A percentile compares a stretch with the other conserved stretches of the same genome.
Conservation (phyloP, 2,888 invertebrate species). For the Brenthis ino region DNA sequence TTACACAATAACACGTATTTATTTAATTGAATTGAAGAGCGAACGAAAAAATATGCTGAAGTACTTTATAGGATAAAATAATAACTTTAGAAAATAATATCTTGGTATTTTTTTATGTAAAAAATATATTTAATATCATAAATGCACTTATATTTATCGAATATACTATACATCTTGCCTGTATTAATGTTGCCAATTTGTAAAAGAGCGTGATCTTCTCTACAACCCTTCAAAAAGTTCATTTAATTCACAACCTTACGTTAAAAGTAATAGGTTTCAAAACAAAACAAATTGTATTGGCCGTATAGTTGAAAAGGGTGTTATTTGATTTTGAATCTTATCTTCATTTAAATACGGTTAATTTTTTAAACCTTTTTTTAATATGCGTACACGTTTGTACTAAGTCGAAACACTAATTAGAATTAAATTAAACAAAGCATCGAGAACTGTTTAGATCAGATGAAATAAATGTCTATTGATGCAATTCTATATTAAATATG, state of each 20-base stretch:
- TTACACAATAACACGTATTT: constrained; percentile 64
- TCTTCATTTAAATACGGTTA: background rate
- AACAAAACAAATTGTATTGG: constrained; percentile 23
- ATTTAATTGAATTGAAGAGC: no score
- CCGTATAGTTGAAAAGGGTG: constrained; percentile 1
- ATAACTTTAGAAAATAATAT: background rate
- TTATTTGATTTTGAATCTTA: constrained; percentile 1
- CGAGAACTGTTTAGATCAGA: constrained; percentile 25
- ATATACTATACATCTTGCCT: constrained; percentile 49
- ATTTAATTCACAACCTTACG: constrained; percentile 34
- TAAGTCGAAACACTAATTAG: constrained; percentile 65
- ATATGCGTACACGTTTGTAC: constrained; percentile 45
- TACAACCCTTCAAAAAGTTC: constrained; percentile 34
- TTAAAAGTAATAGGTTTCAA: constrained; percentile 28
- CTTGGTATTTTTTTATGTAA: no score
- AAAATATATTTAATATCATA: no score
- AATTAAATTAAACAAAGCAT: constrained; percentile 62
- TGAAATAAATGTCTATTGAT: constrained; percentile 12
- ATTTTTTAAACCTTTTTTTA: background rate
- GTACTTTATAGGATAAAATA: no score
- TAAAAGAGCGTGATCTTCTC: constrained; percentile 71
- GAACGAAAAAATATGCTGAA: no score
- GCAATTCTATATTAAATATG: background rate
- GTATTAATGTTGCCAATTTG: constrained; percentile 79
- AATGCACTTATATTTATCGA: constrained; percentile 44